Evolutionary conservation across 2,113 vertebrate genomes (phyloP).

Genomic region (Urocolius indicus): DNA sequence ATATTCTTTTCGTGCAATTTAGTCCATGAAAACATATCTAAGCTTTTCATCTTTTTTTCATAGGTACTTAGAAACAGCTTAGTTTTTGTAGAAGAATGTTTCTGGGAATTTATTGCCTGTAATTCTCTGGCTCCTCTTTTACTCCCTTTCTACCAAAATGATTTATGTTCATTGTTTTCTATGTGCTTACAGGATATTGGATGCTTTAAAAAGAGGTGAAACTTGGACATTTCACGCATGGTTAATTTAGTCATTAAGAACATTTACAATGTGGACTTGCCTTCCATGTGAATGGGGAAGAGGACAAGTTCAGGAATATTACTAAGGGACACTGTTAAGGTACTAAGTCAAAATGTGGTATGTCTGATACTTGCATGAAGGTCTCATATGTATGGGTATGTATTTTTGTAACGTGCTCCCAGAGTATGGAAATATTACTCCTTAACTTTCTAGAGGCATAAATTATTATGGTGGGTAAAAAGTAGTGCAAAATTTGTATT

Average conservation of each 20-base stretch:
- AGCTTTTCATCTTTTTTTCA: background rate
- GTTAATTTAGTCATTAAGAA: background rate
- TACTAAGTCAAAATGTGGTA: background rate
- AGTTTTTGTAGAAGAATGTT: background rate
- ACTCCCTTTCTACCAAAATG: background rate
- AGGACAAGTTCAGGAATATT: background rate
- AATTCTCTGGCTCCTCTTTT: background rate
- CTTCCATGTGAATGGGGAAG: background rate
- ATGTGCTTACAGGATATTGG: background rate
- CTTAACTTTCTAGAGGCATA: background rate
- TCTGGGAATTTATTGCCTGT: background rate
- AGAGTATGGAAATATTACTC: background rate
- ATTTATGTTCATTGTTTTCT: conserved; percentile 1
- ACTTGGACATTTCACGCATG: background rate
- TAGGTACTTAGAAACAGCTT: background rate
- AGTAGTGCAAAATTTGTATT: background rate
- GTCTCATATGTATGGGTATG: background rate
- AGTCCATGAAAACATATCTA: background rate
- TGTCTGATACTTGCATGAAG: background rate
- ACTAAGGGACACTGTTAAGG: background rate
- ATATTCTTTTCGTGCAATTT: background rate
- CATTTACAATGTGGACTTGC: background rate
- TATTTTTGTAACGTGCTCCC: background rate
- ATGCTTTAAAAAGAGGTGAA: background rate
- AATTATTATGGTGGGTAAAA: background rate